Evolutionary conservation across 1,140 invertebrate genomes (phyloP), one percentile per base, ranked within the genome.

Genomic region (Solenopsis invicta): DNA sequence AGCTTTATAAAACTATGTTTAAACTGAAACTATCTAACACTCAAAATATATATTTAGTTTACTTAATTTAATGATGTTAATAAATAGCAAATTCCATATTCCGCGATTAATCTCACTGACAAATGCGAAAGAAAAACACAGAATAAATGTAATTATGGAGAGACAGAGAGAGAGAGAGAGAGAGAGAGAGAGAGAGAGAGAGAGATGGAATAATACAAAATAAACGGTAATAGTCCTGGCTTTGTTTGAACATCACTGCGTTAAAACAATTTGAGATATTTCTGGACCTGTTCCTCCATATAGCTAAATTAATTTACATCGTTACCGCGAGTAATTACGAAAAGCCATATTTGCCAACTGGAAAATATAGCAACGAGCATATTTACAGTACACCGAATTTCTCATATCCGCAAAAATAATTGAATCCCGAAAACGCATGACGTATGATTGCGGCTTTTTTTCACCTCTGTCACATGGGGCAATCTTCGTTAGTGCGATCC

Each of bases 71-170:
- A 34, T 29, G 29, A 29, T 45, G 34, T 50, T 45, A 74, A 74
- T 21, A 56, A 82, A 61, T 82, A n/a, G 34, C 62, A 10, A 29
- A 76, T 10, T 18, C 2, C 29, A 50, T 18, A 48, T 18, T 0
- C 50, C 1, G 59, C 71, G 81, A 81, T 86, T 89, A 74, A 81
- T 89, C 50, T 59, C 13, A 34, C 24, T 52, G 88, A 56, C 8
- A 52, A 24, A 54, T 18, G 2, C 6, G 12, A 75, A 80, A 67
- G 29, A 71, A 24, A 29, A 67, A 67, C 10, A n/a, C 16, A 1
- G 0, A 45, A 29, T 59, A 37, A 62, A 84, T 61, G 4, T 74
- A 61, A 82, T 84, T 69, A 41, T 10, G 48, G 34, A 71, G 16
- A 45, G 66, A 50, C 24, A 0, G 41, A 48, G 2, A 16, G 64